Base-by-base conservation (phyloP, 2,888 invertebrate genomes). In the Ormyrus rosae region DNA sequence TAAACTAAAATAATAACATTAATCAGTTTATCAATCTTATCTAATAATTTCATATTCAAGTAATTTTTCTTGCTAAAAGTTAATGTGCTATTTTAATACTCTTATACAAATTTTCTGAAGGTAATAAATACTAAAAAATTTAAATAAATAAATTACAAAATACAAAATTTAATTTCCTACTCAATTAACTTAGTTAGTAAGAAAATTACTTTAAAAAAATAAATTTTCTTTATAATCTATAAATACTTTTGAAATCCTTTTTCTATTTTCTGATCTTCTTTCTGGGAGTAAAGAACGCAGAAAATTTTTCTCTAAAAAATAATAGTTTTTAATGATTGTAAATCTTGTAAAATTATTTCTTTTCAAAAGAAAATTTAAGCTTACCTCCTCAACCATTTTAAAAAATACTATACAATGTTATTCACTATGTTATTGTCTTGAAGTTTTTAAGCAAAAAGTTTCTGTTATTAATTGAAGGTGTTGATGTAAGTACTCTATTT, bases 81-180 rank as follows among this genome's bases (percentile, higher is more conserved):
- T 34, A 34, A 34, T 4, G 2, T 34, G 34, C 34, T 34, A 34
- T 34, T 34, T 34, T 34, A 34, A 34, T 34, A 34, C 34, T 34
- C 34, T 34, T 34, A 34, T 34, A 34, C 34, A 34, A 34, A 34
- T 34, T 34, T 34, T 34, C 48, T 58, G 48, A 8, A 64, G 6
- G 4, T 13, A 46, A 6, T 69, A 46, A 58, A 11, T 34, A 55
- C 11, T 58, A 13, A 34, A 19, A 63, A 63, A 67, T n/a, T 55
- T 73, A 48, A 73, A 73, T 73, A 64, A 56, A 73, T 73, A 73
- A 65, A 48, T 73, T 56, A 73, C 46, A 48, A 8, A 58, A n/a
- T 73, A 60, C 8, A 75, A 56, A 65, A 64, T 48, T 53, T 8
- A n/a, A 61, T 19, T 53, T 6, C 34, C 34, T 34, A 34, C 34